Evolutionary conservation across 2,797 vertebrate species (phyloP), one percentile per base, ranked within the genome.

Genomic region (Anguilla pacifica): DNA sequence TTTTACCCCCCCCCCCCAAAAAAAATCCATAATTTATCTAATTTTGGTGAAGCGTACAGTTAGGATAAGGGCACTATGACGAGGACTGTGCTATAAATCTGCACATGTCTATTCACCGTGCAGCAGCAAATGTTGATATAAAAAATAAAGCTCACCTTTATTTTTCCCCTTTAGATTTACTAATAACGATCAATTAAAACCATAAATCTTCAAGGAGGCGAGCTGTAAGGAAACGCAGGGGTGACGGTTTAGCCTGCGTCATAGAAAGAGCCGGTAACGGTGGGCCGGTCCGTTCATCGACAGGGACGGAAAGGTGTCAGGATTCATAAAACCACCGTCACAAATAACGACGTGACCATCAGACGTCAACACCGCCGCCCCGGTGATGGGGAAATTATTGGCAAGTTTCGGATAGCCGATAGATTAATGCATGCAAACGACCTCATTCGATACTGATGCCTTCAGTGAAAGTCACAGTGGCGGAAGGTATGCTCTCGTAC

Each of bases 371-470:
- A 95, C 87, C 93, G 89, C 88, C 88, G 91, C 93, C 92, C 93
- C 93, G 90, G 83, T 93, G 92, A 91, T 93, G 91, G 92, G 91
- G 61, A 90, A 43, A 91, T 83, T 95, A 96, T 96, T 94, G 96
- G 94, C 94, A 95, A 93, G 93, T 95, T 95, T 96, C 95, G 96
- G 94, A 95, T 94, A 92, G 94, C 94, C 94, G 83, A 96, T 95
- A 95, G 94, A 96, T 96, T 96, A 96, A 95, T 95, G 94, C 95
- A 96, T 96, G 96, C 92, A 96, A 94, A 96, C 95, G 59, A 89
- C 77, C 1, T 84, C 5, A 89, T 74, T 96, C 95, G 39, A 96
- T 96, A 81, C 2, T 87, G 93, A 93, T 92, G 94, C 92, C 94
- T 92, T 81, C 87, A 91, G 88, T 39, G 61, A 92, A 95, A 95